Evolutionary conservation across 2,113 vertebrate species (phyloP).

Genomic region (Melanocharis versteri): DNA sequence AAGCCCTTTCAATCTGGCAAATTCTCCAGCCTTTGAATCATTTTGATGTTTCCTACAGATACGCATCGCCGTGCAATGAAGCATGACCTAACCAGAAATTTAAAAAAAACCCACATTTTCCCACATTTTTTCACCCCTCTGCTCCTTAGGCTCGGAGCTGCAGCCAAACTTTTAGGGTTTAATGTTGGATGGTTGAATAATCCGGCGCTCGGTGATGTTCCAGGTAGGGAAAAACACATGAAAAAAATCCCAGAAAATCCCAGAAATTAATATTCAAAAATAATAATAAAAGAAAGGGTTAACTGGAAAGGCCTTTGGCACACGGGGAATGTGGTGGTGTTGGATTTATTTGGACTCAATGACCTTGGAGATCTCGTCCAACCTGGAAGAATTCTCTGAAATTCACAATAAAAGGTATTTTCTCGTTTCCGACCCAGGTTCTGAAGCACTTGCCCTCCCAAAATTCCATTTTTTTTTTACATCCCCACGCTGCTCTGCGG

Average conservation of each 20-base stretch:
- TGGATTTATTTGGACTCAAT: neutral
- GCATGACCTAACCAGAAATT: neutral
- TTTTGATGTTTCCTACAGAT: neutral
- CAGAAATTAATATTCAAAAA: neutral
- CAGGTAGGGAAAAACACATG: neutral
- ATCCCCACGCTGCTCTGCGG: neutral
- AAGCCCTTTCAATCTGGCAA: constrained; percentile 24
- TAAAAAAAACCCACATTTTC: neutral
- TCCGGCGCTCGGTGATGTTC: neutral
- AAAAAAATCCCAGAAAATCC: neutral
- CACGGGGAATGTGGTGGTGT: neutral
- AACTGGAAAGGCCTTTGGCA: neutral
- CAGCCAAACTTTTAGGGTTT: neutral
- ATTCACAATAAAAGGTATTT: neutral
- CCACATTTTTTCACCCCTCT: neutral
- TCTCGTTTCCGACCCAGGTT: neutral
- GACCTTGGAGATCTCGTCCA: neutral
- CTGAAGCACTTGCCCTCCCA: neutral
- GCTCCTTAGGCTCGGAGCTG: neutral
- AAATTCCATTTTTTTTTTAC: neutral
- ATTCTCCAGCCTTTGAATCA: constrained; percentile 10
- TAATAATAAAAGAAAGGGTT: neutral
- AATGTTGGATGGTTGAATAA: neutral
- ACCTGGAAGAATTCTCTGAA: accelerated
- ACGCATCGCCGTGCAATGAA: neutral